A percentile compares a stretch with the other conserved stretches of the same genome.
Conservation (phyloP, 2,797 vertebrate species). For the Diplodus puntazzo region DNA sequence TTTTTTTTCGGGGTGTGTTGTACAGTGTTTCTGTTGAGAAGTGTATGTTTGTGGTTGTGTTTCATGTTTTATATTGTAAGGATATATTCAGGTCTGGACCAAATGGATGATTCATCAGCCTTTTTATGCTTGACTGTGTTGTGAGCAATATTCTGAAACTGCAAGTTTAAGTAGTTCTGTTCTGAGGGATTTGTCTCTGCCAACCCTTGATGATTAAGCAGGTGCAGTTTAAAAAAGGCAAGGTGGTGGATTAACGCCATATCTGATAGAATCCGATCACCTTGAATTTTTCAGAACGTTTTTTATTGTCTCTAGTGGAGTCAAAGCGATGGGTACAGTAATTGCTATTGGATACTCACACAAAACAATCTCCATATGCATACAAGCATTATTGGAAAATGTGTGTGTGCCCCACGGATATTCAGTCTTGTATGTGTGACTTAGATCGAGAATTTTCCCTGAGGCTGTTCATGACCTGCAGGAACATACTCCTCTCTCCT, state of each 20-base stretch:
- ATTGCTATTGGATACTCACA: constrained; percentile 27
- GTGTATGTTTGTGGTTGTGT: neutral
- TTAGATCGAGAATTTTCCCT: neutral
- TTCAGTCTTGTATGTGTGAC: neutral
- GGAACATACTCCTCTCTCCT: constrained; percentile 22
- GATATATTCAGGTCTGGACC: constrained; percentile 2
- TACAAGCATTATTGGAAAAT: constrained; percentile 5
- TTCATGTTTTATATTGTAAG: neutral
- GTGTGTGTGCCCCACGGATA: neutral
- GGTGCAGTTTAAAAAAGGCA: neutral
- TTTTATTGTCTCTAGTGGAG: neutral
- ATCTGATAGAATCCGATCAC: constrained; percentile 30
- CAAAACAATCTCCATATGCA: constrained; percentile 8
- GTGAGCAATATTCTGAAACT: neutral
- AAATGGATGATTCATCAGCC: constrained; percentile 14
- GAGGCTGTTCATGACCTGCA: constrained; percentile 32
- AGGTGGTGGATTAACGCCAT: constrained; percentile 14
- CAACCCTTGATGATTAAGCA: constrained; percentile 17
- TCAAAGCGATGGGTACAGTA: constrained; percentile 18
- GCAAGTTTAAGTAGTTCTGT: constrained; percentile 1
- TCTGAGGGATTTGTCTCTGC: neutral
- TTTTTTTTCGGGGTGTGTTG: no score
- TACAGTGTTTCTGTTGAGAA: neutral
- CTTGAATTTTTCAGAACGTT: constrained; percentile 37
- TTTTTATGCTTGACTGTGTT: constrained; percentile 5